phyloP scores from a whole-genome alignment of 2,797 vertebrate genomes.

The Cyclura pinguis region DNA sequence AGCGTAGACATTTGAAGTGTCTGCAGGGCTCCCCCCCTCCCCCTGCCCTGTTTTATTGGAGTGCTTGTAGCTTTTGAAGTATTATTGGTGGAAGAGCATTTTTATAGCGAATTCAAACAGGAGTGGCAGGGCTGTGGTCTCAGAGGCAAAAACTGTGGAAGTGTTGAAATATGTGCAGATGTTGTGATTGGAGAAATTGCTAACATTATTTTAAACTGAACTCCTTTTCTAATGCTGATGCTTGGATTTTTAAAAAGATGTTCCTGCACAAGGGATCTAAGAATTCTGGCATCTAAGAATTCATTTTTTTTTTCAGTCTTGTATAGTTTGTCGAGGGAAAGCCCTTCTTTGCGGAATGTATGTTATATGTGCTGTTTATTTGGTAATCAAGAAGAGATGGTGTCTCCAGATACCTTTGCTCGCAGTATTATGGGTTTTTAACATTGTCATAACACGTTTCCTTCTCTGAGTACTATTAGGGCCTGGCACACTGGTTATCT shows the following conservation, averaged over 20 bases:
- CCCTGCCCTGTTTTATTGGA: background rate
- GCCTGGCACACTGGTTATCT: background rate
- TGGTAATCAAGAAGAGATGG: background rate
- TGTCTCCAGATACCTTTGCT: background rate
- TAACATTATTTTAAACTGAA: background rate
- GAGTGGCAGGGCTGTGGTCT: background rate
- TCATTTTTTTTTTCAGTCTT: background rate
- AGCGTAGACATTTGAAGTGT: constrained; percentile 1
- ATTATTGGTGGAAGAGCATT: background rate
- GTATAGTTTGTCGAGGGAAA: background rate
- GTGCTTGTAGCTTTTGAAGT: constrained; percentile 20
- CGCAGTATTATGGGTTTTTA: background rate
- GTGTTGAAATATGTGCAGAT: background rate
- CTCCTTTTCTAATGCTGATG: background rate
- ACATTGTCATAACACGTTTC: background rate
- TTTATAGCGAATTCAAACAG: constrained; percentile 19
- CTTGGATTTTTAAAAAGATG: background rate
- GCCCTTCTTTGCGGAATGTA: background rate
- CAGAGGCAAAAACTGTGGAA: fast-evolving
- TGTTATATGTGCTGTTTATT: background rate
- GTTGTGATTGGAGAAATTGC: background rate
- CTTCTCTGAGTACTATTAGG: background rate
- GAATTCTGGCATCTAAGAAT: background rate
- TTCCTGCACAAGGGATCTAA: too few species aligned
- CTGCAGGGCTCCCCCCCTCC: fast-evolving